Conservation (phyloP, 2,888 invertebrate genomes). For the Rhorus exstirpatorius region DNA sequence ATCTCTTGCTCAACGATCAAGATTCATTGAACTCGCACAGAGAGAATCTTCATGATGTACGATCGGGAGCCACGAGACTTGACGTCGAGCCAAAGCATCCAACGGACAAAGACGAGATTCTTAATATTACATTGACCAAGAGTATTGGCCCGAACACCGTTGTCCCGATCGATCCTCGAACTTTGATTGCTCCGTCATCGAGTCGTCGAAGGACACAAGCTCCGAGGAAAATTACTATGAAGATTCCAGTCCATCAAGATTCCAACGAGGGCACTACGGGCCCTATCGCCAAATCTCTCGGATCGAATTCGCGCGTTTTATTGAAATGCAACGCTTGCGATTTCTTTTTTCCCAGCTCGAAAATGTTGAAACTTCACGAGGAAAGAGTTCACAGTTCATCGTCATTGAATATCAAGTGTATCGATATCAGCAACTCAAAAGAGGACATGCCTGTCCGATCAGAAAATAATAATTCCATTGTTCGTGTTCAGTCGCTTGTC, state of each 20-base stretch:
- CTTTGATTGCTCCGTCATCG: background rate
- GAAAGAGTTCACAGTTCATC: background rate
- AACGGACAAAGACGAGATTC: background rate
- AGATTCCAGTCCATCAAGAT: background rate
- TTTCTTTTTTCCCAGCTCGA: slow-evolving; percentile 8
- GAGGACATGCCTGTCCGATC: background rate
- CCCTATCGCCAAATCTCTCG: background rate
- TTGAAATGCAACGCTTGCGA: slow-evolving; percentile 13
- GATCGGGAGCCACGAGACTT: background rate
- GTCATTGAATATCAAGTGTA: background rate
- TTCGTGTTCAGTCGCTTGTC: background rate
- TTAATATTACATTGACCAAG: background rate
- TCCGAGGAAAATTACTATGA: background rate
- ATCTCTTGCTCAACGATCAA: slow-evolving; percentile 26
- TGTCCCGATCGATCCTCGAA: background rate
- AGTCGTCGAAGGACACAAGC: background rate
- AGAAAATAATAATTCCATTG: background rate
- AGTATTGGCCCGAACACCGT: background rate
- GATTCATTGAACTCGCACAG: slow-evolving; percentile 12
- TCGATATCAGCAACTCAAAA: background rate
- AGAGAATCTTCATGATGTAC: slow-evolving; percentile 2
- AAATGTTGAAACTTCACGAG: background rate
- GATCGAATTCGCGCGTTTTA: background rate
- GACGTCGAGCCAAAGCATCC: background rate
- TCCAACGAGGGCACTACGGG: background rate